A percentile compares a stretch with the other conserved stretches of the same genome.
These are phyloP conservation scores for Hirtodrosophila confusa DNA, from an alignment of 2,888 invertebrate genomes.

Conservation along the genomic window DNA sequence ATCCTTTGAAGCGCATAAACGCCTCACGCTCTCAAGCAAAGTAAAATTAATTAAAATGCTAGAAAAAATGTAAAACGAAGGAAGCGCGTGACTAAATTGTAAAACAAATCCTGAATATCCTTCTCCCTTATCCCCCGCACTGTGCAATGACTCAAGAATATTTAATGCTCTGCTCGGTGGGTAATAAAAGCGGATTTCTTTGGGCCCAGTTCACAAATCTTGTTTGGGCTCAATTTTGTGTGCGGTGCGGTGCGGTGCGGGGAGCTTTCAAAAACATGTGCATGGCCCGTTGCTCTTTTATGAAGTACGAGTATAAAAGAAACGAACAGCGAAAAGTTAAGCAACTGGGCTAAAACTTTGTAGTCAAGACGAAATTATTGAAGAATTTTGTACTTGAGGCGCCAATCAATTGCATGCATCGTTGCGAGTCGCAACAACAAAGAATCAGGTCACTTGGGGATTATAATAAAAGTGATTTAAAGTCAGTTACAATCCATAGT, in stretches of 20 bases:
- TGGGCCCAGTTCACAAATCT: constrained; percentile 62
- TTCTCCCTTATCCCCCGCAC: neutral
- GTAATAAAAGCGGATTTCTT: constrained; percentile 71
- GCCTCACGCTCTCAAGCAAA: constrained; percentile 37
- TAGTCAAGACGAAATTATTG: constrained; percentile 51
- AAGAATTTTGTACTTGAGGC: constrained; percentile 55
- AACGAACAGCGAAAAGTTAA: constrained; percentile 29
- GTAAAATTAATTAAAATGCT: constrained; percentile 75
- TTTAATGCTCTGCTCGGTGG: constrained; percentile 65
- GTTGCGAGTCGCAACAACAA: constrained; percentile 20
- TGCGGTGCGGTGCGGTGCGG: neutral
- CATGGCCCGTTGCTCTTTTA: constrained; percentile 44
- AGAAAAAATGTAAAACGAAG: constrained; percentile 28
- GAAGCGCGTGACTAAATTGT: constrained; percentile 69
- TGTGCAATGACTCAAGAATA: constrained; percentile 74
- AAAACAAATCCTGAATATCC: constrained; percentile 54
- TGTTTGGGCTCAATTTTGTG: constrained; percentile 57
- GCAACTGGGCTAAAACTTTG: constrained; percentile 37
- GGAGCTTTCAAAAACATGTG: constrained; percentile 10
- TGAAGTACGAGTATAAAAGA: constrained; percentile 42
- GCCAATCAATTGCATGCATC: constrained; percentile 74
- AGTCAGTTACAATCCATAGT: constrained; percentile 57
- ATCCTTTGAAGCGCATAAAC: constrained; percentile 57
- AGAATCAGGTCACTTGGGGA: constrained; percentile 35
- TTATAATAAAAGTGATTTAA: constrained; percentile 68